Evolutionary conservation across 2,888 invertebrate species (phyloP).

Genomic region (Balanococcus diminutus): DNA sequence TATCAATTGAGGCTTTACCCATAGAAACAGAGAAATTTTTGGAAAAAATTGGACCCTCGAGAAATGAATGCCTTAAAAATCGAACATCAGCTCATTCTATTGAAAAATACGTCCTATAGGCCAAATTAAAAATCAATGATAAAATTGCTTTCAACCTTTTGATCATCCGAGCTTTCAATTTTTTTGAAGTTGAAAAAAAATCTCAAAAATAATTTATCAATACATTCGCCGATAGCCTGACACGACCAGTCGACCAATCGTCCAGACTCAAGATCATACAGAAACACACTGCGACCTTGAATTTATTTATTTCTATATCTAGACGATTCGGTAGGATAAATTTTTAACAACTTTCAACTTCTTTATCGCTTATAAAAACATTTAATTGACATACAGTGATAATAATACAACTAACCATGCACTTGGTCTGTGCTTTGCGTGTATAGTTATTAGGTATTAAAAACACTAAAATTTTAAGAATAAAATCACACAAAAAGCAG

Average conservation of each 20-base stretch:
- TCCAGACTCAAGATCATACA: neutral
- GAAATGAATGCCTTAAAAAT: no score
- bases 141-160: no score
- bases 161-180: no score
- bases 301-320: neutral
- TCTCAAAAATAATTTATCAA: neutral
- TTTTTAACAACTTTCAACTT: neutral
- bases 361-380: neutral
- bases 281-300: neutral
- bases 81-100: no score
- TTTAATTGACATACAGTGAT: neutral
- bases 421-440: neutral
- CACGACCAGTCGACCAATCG: no score
- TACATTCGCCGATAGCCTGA: neutral
- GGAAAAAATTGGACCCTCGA: no score
- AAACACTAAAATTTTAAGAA: neutral
- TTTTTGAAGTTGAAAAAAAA: neutral
- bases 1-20: no score
- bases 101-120: no score
- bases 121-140: no score
- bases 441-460: neutral
- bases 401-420: neutral
- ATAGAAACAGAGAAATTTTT: no score
- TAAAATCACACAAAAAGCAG: neutral
- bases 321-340: neutral